phyloP scores from a whole-genome alignment of 2,113 vertebrate species.

The Periophthalmus modestus region DNA sequence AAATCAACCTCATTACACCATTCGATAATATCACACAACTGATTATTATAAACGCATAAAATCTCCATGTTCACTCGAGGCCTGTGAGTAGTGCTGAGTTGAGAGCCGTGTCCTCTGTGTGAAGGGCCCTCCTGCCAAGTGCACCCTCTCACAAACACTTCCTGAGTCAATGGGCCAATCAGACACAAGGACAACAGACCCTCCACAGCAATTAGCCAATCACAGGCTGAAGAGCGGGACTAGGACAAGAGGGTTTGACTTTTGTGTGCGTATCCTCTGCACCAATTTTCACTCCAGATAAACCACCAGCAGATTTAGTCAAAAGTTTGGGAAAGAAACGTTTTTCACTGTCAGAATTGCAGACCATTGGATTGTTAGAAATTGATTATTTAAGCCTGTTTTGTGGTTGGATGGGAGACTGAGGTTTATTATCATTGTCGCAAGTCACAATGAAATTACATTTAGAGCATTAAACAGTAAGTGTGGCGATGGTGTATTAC shows the following conservation, averaged over 20 bases:
- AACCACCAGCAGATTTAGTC: too few relatives aligned
- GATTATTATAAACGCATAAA: background rate
- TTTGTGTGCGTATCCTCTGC: background rate
- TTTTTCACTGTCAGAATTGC: too few relatives aligned
- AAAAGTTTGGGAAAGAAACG: too few relatives aligned
- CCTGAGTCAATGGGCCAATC: constrained; percentile 56
- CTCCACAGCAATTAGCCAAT: constrained; percentile 51
- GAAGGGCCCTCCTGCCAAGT: constrained; percentile 42
- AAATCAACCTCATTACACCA: too few relatives aligned
- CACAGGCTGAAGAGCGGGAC: constrained; percentile 5
- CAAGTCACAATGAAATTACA: too few relatives aligned
- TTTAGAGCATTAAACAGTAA: too few relatives aligned
- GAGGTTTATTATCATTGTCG: too few relatives aligned
- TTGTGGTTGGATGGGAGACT: too few relatives aligned
- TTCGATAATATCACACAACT: too few relatives aligned
- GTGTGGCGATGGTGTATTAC: too few relatives aligned
- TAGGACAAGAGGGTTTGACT: background rate
- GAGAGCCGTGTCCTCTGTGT: constrained; percentile 34
- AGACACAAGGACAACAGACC: constrained; percentile 53
- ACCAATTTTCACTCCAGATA: background rate
- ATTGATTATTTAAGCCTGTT: too few relatives aligned
- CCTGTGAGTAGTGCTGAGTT: constrained; percentile 29
- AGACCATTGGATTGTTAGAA: too few relatives aligned
- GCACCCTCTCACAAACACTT: constrained; percentile 28
- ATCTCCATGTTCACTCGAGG: background rate